Base-by-base conservation (phyloP, 1,140 invertebrate species). In the Sarcophaga peregrina region DNA sequence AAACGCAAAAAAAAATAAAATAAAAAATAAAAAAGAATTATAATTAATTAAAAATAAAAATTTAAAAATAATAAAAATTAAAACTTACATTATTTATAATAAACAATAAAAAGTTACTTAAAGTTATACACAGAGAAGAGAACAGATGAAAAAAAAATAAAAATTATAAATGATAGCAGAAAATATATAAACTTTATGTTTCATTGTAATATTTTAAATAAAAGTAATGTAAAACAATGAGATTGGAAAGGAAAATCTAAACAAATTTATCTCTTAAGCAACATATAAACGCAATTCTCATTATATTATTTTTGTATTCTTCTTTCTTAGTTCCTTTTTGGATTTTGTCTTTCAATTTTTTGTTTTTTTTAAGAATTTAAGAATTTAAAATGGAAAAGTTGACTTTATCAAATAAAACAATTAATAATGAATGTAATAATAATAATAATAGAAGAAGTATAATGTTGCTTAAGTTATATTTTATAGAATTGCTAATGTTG, bases 401-500 rank as follows among this genome's bases (percentile, higher is more conserved):
- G 25, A 4, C n/a, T 37, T 4, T 4, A 37, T 37, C 25, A 37
- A 37, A 37, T 37, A 37, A 37, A 37, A 37, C 25, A 37, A 37
- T 37, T 37, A 37, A 37, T 37, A 37, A 37, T 37, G 25, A 37
- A 37, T 2, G 25, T 37, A 37, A 37, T 37, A 37, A 37, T 1
- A 37, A 37, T 37, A 37, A 37, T 37, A 37, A n/a, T n/a, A n/a
- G n/a, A n/a, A n/a, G 7, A 15, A 13, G 7, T 0, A n/a, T 52
- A 81, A 58, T 50, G 78, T 81, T 81, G 78, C 17, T 81, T 25
- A 37, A 48, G 50, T 62, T 62, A 50, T 17, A 17, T 52, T 17
- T 62, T 37, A 58, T 47, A 58, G 10, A 46, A 54, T 83, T 58
- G 62, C 72, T 83, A 13, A 62, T 76, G 48, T 83, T 83, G 46